Conservation (phyloP, 1,140 invertebrate genomes). For the Rhysida immarginata region DNA sequence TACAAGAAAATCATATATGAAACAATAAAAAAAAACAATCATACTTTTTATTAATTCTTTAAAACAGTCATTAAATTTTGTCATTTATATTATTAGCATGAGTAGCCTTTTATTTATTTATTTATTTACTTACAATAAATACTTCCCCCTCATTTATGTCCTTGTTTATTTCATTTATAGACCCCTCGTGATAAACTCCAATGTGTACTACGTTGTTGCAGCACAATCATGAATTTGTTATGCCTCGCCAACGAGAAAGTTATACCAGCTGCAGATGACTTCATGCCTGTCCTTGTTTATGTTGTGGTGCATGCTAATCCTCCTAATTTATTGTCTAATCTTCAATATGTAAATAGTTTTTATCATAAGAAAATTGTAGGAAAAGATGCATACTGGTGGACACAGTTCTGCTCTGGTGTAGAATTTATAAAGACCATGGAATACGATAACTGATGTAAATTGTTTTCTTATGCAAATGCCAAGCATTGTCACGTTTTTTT, state of each 20-base stretch:
- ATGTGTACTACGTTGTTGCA: conserved; percentile 70
- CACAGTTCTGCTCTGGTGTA: conserved; percentile 87
- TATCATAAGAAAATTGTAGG: conserved; percentile 74
- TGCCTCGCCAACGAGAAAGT: conserved; percentile 58
- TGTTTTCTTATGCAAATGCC: no score
- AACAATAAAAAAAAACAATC: no score
- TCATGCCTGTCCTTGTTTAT: conserved; percentile 90
- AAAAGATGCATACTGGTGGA: conserved; percentile 97
- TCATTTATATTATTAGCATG: no score
- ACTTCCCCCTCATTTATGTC: no score
- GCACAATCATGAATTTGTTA: conserved; percentile 76
- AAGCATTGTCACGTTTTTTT: no score
- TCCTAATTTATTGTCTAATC: conserved; percentile 79
- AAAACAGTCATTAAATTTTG: no score
- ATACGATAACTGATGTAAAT: conserved; percentile 35
- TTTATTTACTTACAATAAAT: no score
- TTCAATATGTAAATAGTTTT: conserved; percentile 98
- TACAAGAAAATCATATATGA: no score
- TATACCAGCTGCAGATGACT: conserved; percentile 89
- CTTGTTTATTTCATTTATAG: conserved; percentile 25
- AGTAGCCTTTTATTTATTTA: no score
- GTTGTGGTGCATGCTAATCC: conserved; percentile 97
- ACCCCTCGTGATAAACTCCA: conserved; percentile 87
- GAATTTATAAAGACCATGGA: conserved; percentile 98
- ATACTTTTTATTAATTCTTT: no score